phyloP scores from a whole-genome alignment of 1,140 invertebrate genomes.

The Oncopodura yosiiana region DNA sequence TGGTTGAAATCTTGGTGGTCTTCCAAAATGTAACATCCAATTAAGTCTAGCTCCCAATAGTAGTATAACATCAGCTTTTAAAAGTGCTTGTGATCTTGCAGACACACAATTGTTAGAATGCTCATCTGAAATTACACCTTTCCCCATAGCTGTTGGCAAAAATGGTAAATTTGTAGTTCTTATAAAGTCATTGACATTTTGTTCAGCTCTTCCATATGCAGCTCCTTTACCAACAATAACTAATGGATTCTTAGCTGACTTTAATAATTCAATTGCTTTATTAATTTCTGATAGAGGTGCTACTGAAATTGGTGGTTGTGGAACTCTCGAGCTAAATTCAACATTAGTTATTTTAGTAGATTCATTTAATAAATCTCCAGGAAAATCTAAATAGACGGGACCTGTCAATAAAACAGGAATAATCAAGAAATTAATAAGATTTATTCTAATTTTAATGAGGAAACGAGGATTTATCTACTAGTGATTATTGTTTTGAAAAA shows the following conservation, averaged over 20 bases:
- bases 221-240: conserved; percentile 77
- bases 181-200: conserved; percentile 57
- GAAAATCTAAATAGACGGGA: conserved; percentile 77
- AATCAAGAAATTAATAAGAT: not conserved
- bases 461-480: not conserved
- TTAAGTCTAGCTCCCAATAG: conserved; percentile 85
- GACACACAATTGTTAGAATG: conserved; percentile 66
- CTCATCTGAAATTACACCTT: conserved; percentile 79
- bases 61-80: conserved; percentile 77
- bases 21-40: conserved; percentile 96
- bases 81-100: conserved; percentile 73
- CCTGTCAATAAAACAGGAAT: conserved; percentile 43
- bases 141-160: conserved; percentile 91
- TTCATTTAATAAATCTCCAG: conserved; percentile 64
- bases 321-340: conserved; percentile 41
- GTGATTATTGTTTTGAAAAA: not conserved
- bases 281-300: conserved; percentile 57
- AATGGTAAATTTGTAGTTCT: conserved; percentile 67
- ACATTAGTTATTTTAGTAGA: conserved; percentile 43
- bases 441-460: not conserved
- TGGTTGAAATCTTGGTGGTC: conserved; percentile 66
- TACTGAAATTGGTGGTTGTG: conserved; percentile 54
- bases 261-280: conserved; percentile 57
- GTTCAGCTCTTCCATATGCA: conserved; percentile 69
- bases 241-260: conserved; percentile 64